Percentiles rank a stretch among this genome's conserved stretches.
These are phyloP conservation scores for Pachypeltis micranthus DNA, from an alignment of 1,140 invertebrate species.

Conservation along the genomic window DNA sequence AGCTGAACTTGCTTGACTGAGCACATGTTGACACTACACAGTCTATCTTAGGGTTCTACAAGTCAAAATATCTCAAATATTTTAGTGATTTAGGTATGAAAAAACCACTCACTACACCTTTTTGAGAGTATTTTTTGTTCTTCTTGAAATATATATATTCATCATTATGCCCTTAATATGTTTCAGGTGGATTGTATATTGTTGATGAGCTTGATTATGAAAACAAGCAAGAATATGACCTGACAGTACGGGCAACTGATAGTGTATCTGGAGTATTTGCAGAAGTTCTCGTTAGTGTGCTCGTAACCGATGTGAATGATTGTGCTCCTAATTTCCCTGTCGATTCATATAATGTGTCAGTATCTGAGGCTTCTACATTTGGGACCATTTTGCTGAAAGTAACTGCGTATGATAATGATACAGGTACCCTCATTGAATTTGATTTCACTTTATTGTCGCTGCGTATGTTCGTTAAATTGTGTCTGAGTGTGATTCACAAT, in stretches of 20 bases:
- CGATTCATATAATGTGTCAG: slow-evolving; percentile 42
- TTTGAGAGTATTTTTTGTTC: background rate
- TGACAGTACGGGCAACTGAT: slow-evolving; percentile 70
- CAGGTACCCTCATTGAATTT: no score
- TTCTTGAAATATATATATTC: background rate
- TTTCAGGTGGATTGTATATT: slow-evolving; percentile 43
- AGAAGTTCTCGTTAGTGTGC: slow-evolving; percentile 35
- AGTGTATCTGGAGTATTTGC: slow-evolving; percentile 44
- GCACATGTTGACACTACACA: no score
- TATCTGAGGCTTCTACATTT: slow-evolving; percentile 70
- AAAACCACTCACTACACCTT: background rate
- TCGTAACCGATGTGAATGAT: slow-evolving; percentile 75
- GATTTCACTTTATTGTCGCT: no score
- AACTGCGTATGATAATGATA: slow-evolving; percentile 66
- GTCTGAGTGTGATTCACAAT: no score
- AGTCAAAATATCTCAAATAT: no score
- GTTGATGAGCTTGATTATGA: slow-evolving; percentile 68
- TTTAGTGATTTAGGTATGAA: slow-evolving; percentile 4
- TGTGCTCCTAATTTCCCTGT: slow-evolving; percentile 64
- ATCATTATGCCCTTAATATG: background rate
- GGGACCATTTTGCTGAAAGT: slow-evolving; percentile 66
- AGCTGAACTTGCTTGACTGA: no score
- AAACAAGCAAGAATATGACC: slow-evolving; percentile 61
- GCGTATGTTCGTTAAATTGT: no score
- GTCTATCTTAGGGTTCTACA: no score